These are phyloP conservation scores for Papilio helenus DNA, from an alignment of 1,140 invertebrate species.

Conservation along the genomic window DNA sequence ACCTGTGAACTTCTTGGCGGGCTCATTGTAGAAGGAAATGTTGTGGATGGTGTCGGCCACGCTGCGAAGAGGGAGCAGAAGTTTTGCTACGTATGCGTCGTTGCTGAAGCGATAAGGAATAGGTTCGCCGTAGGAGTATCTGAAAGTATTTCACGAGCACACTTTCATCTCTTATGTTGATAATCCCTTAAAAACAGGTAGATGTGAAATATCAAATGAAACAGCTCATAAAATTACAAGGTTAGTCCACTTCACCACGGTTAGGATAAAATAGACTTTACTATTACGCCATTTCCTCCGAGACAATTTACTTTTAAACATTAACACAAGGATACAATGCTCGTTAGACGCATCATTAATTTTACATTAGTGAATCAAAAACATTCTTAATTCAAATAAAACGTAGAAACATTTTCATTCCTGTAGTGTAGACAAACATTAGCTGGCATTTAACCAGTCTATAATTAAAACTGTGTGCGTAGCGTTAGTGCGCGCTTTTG, in stretches of 20 bases:
- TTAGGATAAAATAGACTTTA: neutral
- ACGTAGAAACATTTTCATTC: conserved; percentile 65
- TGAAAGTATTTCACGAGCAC: conserved; percentile 43
- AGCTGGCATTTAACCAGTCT: conserved; percentile 75
- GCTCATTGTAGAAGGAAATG: conserved; percentile 86
- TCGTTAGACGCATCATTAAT: conserved; percentile 13
- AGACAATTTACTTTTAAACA: neutral
- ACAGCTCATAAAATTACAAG: neutral
- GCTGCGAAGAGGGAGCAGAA: conserved; percentile 84
- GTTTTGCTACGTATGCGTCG: conserved; percentile 86
- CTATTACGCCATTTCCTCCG: neutral
- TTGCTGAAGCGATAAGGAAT: conserved; percentile 82
- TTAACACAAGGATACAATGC: neutral
- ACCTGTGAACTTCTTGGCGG: conserved; percentile 86
- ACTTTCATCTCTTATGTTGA: neutral
- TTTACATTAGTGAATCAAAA: conserved; percentile 36
- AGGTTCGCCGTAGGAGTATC: conserved; percentile 75
- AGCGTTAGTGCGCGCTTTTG: conserved; percentile 59
- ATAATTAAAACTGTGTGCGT: conserved; percentile 68
- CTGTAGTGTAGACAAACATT: conserved; percentile 60
- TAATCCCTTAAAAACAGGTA: neutral
- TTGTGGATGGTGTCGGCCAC: conserved; percentile 83
- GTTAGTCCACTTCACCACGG: neutral
- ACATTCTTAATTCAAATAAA: conserved; percentile 63
- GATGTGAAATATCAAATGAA: neutral